Percentiles rank a stretch among this genome's conserved stretches.
These are phyloP conservation scores for Ptilorrhoa leucosticta DNA, from an alignment of 2,113 vertebrate species.

Conservation along the genomic window DNA sequence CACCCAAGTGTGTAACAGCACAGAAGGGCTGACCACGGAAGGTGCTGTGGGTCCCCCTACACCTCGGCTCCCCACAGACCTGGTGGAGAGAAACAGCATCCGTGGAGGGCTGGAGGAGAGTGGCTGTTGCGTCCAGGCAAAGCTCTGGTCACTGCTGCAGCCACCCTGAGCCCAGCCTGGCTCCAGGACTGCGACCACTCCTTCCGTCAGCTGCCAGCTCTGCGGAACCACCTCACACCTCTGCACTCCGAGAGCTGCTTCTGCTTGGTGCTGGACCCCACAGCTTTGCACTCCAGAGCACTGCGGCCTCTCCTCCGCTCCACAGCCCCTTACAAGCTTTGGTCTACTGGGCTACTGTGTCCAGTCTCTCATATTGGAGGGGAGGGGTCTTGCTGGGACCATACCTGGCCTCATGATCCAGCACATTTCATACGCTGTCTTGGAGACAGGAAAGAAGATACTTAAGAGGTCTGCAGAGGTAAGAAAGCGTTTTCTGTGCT, in stretches of 20 bases:
- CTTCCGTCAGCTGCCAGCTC: background rate
- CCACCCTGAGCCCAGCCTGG: background rate
- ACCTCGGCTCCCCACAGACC: background rate
- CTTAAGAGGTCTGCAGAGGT: background rate
- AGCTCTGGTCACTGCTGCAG: background rate
- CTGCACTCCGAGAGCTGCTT: rapidly evolving
- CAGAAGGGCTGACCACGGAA: background rate
- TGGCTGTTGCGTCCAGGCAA: background rate
- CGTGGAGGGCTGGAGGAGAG: background rate
- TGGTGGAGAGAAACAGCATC: background rate
- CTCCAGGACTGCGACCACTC: rapidly evolving
- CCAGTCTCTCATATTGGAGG: rapidly evolving
- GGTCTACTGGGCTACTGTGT: rapidly evolving
- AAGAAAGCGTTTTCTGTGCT: background rate
- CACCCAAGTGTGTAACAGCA: rapidly evolving
- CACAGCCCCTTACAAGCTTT: background rate
- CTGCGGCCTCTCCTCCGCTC: background rate
- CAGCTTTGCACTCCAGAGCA: rapidly evolving
- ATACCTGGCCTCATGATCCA: background rate
- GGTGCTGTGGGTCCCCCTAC: background rate
- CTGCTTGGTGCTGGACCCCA: background rate
- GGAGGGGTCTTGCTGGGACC: background rate
- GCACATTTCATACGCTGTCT: background rate
- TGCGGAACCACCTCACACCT: rapidly evolving
- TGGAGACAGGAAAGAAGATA: background rate